Evolutionary conservation across 2,888 invertebrate genomes (phyloP).

Genomic region (Julus scandinavius): DNA sequence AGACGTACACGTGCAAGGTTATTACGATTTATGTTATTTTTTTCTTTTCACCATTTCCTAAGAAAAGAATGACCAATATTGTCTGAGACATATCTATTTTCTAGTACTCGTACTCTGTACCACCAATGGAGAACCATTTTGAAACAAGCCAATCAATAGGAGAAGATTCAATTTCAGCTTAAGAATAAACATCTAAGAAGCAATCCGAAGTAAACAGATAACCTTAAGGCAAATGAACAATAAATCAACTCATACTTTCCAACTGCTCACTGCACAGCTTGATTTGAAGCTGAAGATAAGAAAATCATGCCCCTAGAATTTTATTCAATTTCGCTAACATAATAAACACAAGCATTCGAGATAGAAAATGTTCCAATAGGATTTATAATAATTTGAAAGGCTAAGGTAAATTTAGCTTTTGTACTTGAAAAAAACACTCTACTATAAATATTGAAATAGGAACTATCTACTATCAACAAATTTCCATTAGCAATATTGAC

Average conservation of each 20-base stretch:
- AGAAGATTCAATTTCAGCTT: constrained; percentile 17
- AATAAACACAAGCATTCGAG: too few species aligned
- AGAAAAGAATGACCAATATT: neutral
- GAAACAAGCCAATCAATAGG: constrained; percentile 7
- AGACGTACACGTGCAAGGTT: too few species aligned
- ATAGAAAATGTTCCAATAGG: too few species aligned
- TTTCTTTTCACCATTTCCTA: too few species aligned
- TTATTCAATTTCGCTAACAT: too few species aligned
- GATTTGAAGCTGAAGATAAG: neutral
- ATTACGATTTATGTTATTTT: too few species aligned
- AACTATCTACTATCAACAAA: too few species aligned
- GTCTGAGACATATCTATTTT: neutral
- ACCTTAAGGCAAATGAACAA: neutral
- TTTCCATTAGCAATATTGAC: too few species aligned
- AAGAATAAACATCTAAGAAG: neutral
- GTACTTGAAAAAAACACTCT: too few species aligned
- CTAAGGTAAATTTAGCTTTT: too few species aligned
- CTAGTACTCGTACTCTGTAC: neutral
- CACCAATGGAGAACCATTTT: neutral
- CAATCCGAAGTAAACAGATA: constrained; percentile 25
- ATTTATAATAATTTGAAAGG: too few species aligned
- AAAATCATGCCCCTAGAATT: neutral
- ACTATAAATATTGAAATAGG: too few species aligned
- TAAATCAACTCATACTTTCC: neutral
- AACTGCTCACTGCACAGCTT: neutral